phyloP scores from a whole-genome alignment of 2,888 invertebrate species.

The Leptinotarsa juncta region DNA sequence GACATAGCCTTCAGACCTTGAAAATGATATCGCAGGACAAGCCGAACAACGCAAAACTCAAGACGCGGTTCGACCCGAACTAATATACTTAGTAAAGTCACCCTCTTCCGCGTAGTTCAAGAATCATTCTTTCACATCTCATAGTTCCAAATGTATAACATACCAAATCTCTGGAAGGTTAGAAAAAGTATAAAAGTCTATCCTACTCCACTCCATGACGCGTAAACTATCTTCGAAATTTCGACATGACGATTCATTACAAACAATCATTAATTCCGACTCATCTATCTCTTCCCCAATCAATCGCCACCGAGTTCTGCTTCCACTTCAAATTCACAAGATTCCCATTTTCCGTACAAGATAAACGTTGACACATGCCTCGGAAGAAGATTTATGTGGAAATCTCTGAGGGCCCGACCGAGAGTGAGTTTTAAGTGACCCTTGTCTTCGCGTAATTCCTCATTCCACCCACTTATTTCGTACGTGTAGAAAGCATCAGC shows the following conservation, averaged over 20 bases:
- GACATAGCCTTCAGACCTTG: no score
- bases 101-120: no score
- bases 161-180: no score
- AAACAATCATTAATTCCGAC: background rate
- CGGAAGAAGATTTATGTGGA: constrained; percentile 10
- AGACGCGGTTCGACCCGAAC: no score
- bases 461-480: background rate
- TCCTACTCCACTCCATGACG: background rate
- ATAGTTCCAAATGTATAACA: no score
- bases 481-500: background rate
- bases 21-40: no score
- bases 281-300: background rate
- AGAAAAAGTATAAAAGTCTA: no score
- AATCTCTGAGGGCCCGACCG: background rate
- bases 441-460: constrained; percentile 15
- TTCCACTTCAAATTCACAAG: constrained; percentile 1
- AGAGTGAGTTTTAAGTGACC: constrained; percentile 17
- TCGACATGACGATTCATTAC: background rate
- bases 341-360: background rate
- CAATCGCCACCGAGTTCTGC: background rate
- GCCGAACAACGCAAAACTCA: no score
- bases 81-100: no score
- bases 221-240: background rate
- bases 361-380: constrained; percentile 15
- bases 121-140: no score